phyloP scores from a whole-genome alignment of 2,113 vertebrate genomes.

The Pomatostomus ruficeps region DNA sequence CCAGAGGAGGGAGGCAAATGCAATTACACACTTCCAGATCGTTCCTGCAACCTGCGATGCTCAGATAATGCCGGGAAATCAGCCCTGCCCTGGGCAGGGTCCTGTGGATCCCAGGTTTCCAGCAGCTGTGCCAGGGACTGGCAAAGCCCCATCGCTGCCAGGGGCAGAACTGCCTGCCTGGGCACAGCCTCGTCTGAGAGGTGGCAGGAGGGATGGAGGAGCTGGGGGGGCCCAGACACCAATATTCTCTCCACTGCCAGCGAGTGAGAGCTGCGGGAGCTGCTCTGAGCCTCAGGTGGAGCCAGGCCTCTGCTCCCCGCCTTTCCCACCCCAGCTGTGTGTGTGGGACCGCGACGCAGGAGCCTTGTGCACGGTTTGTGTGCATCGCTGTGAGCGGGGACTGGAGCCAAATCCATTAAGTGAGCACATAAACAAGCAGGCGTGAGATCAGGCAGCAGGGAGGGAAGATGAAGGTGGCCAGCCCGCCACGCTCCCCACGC shows the following conservation, averaged over 20 bases:
- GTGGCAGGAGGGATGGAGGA: not conserved
- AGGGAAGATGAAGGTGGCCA: not conserved
- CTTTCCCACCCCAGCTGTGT: not conserved
- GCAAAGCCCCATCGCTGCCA: not conserved
- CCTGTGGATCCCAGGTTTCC: not conserved
- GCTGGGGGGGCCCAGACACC: fast-evolving
- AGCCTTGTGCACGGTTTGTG: not conserved
- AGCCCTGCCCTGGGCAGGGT: not conserved
- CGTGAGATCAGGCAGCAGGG: not conserved
- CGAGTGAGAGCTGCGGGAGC: not conserved
- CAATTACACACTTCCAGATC: not conserved
- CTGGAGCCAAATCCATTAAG: not conserved
- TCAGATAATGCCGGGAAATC: not conserved
- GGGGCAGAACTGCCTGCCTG: not conserved
- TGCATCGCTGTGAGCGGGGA: not conserved
- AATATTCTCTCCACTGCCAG: fast-evolving
- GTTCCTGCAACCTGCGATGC: not conserved
- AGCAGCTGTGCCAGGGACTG: not conserved
- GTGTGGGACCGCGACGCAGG: not conserved
- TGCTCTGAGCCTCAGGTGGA: not conserved
- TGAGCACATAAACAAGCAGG: not conserved
- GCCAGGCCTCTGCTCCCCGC: fast-evolving
- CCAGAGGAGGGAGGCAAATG: not conserved
- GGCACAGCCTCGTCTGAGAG: not conserved
- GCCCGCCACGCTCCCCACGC: not conserved